phyloP scores from a whole-genome alignment of 2,888 invertebrate genomes.

The Argyra leucocephala region DNA sequence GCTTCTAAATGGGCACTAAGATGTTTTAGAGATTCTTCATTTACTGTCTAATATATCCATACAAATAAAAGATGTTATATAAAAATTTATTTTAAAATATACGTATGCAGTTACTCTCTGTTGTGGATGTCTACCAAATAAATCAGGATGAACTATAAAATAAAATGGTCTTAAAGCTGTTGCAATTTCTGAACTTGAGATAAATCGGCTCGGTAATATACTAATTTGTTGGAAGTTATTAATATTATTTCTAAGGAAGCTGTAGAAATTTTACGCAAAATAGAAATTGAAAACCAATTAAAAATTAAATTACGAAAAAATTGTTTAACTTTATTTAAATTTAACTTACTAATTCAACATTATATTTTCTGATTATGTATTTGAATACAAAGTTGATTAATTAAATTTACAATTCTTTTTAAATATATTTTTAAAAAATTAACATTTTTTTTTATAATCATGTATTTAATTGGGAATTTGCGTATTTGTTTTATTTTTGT shows the following conservation, averaged over 20 bases:
- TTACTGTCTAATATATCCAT: conserved; percentile 53
- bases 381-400: too few relatives aligned
- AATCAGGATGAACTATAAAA: conserved; percentile 90
- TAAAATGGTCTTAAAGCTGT: conserved; percentile 88
- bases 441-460: not conserved
- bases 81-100: conserved; percentile 2
- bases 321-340: not conserved
- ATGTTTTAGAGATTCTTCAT: conserved; percentile 82
- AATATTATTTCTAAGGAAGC: not conserved
- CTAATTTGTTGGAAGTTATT: not conserved
- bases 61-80: conserved; percentile 31
- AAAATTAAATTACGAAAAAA: too few relatives aligned
- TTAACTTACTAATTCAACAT: not conserved
- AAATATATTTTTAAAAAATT: not conserved
- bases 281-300: too few relatives aligned
- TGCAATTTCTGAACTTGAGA: conserved; percentile 63
- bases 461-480: too few relatives aligned
- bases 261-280: not conserved
- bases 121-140: conserved; percentile 83
- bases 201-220: not conserved
- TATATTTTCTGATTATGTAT: not conserved
- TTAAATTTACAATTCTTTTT: too few relatives aligned
- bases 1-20: conserved; percentile 76
- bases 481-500: not conserved
- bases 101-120: conserved; percentile 75